Evolutionary conservation across 2,797 vertebrate species (phyloP).

Genomic region (Pangasius krempfi): DNA sequence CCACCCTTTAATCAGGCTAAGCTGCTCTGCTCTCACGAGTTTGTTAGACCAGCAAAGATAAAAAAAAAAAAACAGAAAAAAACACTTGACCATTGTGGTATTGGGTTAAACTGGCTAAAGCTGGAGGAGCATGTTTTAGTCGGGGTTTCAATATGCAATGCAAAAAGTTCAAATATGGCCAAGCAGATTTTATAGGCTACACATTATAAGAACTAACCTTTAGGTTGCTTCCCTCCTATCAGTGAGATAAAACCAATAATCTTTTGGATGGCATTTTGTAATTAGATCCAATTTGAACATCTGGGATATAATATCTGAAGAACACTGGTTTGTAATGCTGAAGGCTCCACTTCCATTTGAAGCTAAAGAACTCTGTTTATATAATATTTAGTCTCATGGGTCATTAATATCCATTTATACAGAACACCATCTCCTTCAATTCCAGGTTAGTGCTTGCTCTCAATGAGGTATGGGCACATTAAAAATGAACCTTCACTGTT

Average conservation of each 20-base stretch:
- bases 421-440: slow-evolving; percentile 10
- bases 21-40: slow-evolving; percentile 32
- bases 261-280: not conserved
- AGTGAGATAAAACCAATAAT: not conserved
- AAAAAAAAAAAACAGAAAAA: not conserved
- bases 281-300: not conserved
- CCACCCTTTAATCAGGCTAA: slow-evolving; percentile 51
- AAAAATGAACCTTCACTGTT: slow-evolving; percentile 5
- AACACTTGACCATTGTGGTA: slow-evolving; percentile 14
- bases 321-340: not conserved
- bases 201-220: not conserved
- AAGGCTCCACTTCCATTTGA: not conserved
- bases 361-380: slow-evolving; percentile 7
- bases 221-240: not conserved
- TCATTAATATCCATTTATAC: not conserved
- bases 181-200: not conserved
- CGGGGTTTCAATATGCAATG: not conserved
- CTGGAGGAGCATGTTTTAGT: slow-evolving; percentile 28
- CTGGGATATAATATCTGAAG: slow-evolving; percentile 11
- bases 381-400: not conserved
- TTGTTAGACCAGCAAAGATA: slow-evolving; percentile 15
- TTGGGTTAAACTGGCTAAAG: slow-evolving; percentile 21
- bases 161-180: not conserved
- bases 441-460: not conserved
- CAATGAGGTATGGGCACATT: not conserved